phyloP scores from a whole-genome alignment of 2,888 invertebrate species.

The Cyclophora punctaria region DNA sequence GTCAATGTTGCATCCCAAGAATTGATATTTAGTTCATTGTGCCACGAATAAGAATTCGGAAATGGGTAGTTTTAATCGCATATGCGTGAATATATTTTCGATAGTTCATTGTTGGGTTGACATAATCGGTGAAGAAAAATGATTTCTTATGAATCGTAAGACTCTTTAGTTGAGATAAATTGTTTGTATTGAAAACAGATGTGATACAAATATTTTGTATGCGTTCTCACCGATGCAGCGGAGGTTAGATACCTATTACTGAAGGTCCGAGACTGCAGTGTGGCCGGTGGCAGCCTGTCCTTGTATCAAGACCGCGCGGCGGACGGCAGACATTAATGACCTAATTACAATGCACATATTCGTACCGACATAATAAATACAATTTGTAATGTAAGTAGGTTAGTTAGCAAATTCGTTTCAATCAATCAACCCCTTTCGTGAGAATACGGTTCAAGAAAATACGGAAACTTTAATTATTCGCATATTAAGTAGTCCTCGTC shows the following conservation, averaged over 20 bases:
- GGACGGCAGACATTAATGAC: too few species aligned
- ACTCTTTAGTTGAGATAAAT: slow-evolving; percentile 16
- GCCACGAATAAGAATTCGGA: slow-evolving; percentile 42
- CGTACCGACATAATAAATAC: not conserved
- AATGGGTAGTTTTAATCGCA: slow-evolving; percentile 56
- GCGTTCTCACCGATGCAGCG: too few species aligned
- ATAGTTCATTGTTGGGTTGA: slow-evolving; percentile 24
- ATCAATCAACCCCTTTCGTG: slow-evolving; percentile 65
- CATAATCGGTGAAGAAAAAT: slow-evolving; percentile 28
- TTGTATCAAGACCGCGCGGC: too few species aligned
- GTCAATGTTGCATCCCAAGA: slow-evolving; percentile 51
- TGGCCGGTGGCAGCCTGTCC: too few species aligned
- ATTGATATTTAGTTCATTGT: slow-evolving; percentile 57
- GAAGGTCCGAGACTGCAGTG: too few species aligned
- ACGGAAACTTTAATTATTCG: slow-evolving; percentile 68
- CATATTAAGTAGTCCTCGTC: slow-evolving; percentile 59
- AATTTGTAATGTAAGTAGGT: slow-evolving; percentile 9
- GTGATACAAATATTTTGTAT: too few species aligned
- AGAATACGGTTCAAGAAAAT: slow-evolving; percentile 56
- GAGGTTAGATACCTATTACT: too few species aligned
- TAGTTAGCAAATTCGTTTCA: slow-evolving; percentile 27
- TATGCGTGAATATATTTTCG: slow-evolving; percentile 41
- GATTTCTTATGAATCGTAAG: slow-evolving; percentile 10
- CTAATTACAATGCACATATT: too few species aligned
- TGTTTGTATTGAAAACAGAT: slow-evolving; percentile 2